A percentile compares a stretch with the other conserved stretches of the same genome.
Evolutionary conservation across 2,113 vertebrate species (phyloP).

Genomic region (Phrynosoma platyrhinos): DNA sequence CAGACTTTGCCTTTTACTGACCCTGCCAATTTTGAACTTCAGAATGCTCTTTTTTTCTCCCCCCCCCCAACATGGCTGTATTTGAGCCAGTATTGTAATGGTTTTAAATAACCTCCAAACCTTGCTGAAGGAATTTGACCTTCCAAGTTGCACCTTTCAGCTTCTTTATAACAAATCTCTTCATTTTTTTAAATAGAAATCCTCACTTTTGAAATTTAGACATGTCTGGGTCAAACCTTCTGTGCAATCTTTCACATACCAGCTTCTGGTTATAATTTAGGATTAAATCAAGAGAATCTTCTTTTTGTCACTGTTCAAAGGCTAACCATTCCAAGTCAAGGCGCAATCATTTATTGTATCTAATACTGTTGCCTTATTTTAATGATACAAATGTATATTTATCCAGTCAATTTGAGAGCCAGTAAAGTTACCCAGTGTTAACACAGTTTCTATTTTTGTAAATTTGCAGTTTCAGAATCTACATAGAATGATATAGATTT

Average conservation of each 20-base stretch:
- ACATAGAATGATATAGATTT: neutral
- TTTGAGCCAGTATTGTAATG: neutral
- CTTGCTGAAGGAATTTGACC: slow-evolving; percentile 14
- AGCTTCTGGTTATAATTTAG: neutral
- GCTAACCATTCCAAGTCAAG: neutral
- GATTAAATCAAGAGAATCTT: neutral
- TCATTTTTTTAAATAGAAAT: neutral
- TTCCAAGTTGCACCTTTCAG: neutral
- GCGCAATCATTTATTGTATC: neutral
- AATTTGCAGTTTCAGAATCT: too few relatives aligned
- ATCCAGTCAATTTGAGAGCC: neutral
- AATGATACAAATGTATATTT: neutral
- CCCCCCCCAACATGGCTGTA: neutral
- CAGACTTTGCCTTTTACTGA: neutral
- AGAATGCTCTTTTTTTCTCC: too few relatives aligned
- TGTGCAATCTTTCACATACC: neutral
- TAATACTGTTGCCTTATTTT: neutral
- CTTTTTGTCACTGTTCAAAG: neutral
- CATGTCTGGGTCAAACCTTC: neutral
- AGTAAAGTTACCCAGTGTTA: neutral
- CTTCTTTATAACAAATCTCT: slow-evolving; percentile 3
- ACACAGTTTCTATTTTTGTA: slow-evolving; percentile 13
- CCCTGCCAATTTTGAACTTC: neutral
- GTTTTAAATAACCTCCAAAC: slow-evolving; percentile 8
- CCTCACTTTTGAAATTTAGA: slow-evolving; percentile 19